A percentile compares a stretch with the other conserved stretches of the same genome.
These are phyloP conservation scores for Rhineura floridana DNA, from an alignment of 2,113 vertebrate species.

Conservation along the genomic window DNA sequence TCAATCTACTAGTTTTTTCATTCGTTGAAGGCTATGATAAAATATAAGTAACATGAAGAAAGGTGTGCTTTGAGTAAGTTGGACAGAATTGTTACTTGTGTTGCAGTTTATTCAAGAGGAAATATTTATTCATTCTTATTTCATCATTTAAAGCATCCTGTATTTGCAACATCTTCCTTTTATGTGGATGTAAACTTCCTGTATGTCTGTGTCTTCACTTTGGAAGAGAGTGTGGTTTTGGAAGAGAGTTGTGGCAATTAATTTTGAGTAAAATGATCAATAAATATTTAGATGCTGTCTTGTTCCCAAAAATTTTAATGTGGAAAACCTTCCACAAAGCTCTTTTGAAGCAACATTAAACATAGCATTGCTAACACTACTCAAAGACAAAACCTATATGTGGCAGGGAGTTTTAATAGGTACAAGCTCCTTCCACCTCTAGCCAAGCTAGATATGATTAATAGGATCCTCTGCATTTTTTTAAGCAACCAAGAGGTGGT, in stretches of 20 bases:
- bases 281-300: neutral
- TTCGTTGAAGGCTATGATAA: neutral
- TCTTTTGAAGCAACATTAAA: neutral
- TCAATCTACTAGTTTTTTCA: neutral
- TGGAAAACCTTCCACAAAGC: neutral
- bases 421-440: neutral
- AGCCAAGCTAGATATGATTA: neutral
- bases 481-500: neutral
- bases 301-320: neutral
- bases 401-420: neutral
- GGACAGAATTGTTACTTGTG: neutral
- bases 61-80: slow-evolving; percentile 21
- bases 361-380: neutral
- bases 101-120: slow-evolving; percentile 59
- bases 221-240: no score
- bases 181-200: slow-evolving; percentile 18
- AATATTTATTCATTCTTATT: slow-evolving; percentile 57
- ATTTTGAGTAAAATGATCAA: neutral
- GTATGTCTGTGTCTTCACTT: slow-evolving; percentile 9
- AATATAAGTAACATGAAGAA: neutral
- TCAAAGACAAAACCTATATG: neutral
- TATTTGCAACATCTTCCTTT: slow-evolving; percentile 39
- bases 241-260: no score
- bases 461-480: neutral
- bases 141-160: slow-evolving; percentile 62